Percentiles rank a stretch among this genome's conserved stretches.
These are phyloP conservation scores for Malacoraja senta DNA, from an alignment of 2,797 vertebrate genomes.

Conservation along the genomic window DNA sequence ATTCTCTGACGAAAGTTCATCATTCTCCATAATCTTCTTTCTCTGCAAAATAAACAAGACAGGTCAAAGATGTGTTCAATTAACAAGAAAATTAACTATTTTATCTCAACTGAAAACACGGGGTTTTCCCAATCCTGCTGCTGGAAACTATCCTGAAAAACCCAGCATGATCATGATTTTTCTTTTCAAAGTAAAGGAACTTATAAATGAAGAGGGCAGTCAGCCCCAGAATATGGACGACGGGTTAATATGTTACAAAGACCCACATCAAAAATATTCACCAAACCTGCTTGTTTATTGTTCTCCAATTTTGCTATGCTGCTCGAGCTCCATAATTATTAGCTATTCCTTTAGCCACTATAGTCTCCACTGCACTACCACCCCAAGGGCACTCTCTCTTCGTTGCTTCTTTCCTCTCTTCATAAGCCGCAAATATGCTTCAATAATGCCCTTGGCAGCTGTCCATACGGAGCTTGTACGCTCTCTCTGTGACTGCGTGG, in stretches of 20 bases:
- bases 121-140: background rate
- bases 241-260: background rate
- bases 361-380: too few relatives aligned
- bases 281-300: background rate
- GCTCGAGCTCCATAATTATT: background rate
- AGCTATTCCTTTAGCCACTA: background rate
- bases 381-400: too few relatives aligned
- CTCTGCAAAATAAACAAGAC: constrained; percentile 44
- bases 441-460: too few relatives aligned
- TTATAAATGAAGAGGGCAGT: background rate
- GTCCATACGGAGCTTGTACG: too few relatives aligned
- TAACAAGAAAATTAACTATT: background rate
- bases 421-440: background rate
- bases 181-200: background rate
- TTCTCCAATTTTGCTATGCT: background rate
- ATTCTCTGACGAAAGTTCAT: constrained; percentile 98
- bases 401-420: background rate
- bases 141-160: background rate
- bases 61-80: constrained; percentile 36
- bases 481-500: too few relatives aligned
- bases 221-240: background rate
- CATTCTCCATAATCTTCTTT: constrained; percentile 92
- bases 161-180: background rate
- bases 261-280: background rate
- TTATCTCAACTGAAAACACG: background rate